These are phyloP conservation scores for Latrodectus hesperus DNA, from an alignment of 2,888 invertebrate genomes.

Conservation along the genomic window DNA sequence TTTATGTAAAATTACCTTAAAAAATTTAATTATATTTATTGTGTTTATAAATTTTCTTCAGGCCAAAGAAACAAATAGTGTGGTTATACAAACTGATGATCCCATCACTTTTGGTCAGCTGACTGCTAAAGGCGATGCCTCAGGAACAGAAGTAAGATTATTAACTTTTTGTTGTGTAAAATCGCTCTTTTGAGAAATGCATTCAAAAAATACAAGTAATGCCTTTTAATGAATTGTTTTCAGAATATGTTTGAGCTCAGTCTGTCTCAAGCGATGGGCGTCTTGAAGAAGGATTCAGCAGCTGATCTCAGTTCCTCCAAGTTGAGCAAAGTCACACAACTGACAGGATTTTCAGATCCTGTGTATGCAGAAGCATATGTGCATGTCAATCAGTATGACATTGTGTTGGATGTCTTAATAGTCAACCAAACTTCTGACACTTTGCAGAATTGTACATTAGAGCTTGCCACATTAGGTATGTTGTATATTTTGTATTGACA, in stretches of 20 bases:
- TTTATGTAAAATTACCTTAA: no score
- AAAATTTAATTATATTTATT: no score
- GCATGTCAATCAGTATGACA: conserved; percentile 98
- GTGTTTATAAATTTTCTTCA: conserved; percentile 73
- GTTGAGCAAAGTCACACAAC: conserved; percentile 86
- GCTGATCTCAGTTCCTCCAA: conserved; percentile 77
- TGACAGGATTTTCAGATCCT: conserved; percentile 99
- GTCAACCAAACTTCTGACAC: conserved; percentile 98
- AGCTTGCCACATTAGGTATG: conserved; percentile 90
- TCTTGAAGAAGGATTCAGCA: conserved; percentile 75
- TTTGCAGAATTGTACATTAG: conserved; percentile 96
- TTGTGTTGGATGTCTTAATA: conserved; percentile 96
- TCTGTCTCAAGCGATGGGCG: conserved; percentile 88
- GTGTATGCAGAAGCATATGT: conserved; percentile 99
- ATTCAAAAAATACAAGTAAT: not conserved
- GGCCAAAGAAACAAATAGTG: conserved; percentile 82
- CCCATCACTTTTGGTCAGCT: conserved; percentile 89
- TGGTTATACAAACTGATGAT: conserved; percentile 87
- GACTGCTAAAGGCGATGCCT: conserved; percentile 78
- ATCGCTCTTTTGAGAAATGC: not conserved
- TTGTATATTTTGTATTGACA: not conserved
- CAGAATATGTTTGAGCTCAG: conserved; percentile 94
- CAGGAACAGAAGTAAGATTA: conserved; percentile 79
- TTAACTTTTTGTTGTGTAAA: not conserved
- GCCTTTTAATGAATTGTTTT: conserved; percentile 26